Evolutionary conservation across 2,888 invertebrate species (phyloP).

Genomic region (Ectemnius cavifrons): DNA sequence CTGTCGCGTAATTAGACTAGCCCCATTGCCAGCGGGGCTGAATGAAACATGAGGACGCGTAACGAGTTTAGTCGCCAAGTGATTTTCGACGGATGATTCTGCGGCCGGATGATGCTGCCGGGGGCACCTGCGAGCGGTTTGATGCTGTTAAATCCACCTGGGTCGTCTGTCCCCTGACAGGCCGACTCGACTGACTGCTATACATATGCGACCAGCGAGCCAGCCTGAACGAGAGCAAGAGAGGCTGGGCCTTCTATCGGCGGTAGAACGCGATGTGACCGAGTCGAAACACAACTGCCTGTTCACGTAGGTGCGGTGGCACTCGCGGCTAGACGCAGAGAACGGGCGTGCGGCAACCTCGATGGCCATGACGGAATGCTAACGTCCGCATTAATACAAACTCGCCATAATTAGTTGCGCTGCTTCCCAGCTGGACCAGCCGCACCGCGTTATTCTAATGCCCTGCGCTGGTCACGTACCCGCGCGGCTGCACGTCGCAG

Average conservation of each 20-base stretch:
- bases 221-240: neutral
- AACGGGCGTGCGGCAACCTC: slow-evolving; percentile 41
- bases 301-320: slow-evolving; percentile 21
- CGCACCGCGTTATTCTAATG: slow-evolving; percentile 55
- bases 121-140: slow-evolving; percentile 16
- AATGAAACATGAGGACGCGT: slow-evolving; percentile 37
- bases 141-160: slow-evolving; percentile 63
- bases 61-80: slow-evolving; percentile 41
- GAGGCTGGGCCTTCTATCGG: slow-evolving; percentile 1
- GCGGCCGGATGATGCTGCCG: neutral
- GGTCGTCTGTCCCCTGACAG: slow-evolving; percentile 46
- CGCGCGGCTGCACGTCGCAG: slow-evolving; percentile 21
- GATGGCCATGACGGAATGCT: slow-evolving; percentile 66
- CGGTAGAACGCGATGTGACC: slow-evolving; percentile 10
- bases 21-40: slow-evolving; percentile 29
- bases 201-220: neutral
- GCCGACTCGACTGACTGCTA: slow-evolving; percentile 6
- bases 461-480: slow-evolving; percentile 36
- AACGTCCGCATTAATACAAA: slow-evolving; percentile 72
- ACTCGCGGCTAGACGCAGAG: slow-evolving; percentile 28
- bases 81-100: slow-evolving; percentile 39
- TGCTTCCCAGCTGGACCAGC: slow-evolving; percentile 29
- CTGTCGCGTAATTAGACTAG: slow-evolving; percentile 2
- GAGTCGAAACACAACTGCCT: slow-evolving; percentile 14
- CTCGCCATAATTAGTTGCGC: slow-evolving; percentile 68